Percentiles rank a stretch among this genome's conserved stretches.
Conservation (phyloP, 2,797 vertebrate genomes). For the Muscicapa comitata region DNA sequence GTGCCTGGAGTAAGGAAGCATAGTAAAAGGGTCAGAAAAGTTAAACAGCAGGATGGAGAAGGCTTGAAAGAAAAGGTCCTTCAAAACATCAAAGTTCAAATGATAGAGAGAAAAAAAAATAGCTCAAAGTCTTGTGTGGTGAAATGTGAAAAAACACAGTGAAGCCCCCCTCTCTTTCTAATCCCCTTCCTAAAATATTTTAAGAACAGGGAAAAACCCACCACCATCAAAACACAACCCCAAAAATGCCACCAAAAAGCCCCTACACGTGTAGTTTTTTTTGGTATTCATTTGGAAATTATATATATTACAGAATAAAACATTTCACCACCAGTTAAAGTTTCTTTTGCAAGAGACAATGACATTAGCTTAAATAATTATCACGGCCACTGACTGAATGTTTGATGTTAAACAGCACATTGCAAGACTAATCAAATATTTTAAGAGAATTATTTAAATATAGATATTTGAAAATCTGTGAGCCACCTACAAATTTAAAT, state of each 20-base stretch:
- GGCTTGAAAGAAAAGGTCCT: neutral
- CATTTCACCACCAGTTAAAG: neutral
- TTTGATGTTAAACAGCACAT: neutral
- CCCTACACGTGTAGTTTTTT: accelerated
- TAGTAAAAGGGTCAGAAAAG: neutral
- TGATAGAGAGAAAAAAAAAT: neutral
- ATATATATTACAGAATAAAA: neutral
- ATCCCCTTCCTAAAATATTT: neutral
- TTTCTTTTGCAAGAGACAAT: neutral
- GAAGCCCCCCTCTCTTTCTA: neutral
- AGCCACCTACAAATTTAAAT: neutral
- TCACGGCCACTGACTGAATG: neutral
- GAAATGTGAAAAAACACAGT: neutral
- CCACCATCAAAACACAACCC: neutral
- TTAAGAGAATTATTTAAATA: neutral
- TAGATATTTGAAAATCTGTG: neutral
- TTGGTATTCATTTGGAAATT: neutral
- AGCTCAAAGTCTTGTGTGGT: neutral
- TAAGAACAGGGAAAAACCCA: neutral
- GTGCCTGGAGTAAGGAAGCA: neutral
- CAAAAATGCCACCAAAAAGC: neutral
- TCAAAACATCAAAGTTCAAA: neutral
- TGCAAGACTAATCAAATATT: neutral
- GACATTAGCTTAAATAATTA: neutral
- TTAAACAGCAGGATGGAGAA: neutral